Evolutionary conservation across 1,140 invertebrate species (phyloP).

Genomic region (Drosophila navojoa): DNA sequence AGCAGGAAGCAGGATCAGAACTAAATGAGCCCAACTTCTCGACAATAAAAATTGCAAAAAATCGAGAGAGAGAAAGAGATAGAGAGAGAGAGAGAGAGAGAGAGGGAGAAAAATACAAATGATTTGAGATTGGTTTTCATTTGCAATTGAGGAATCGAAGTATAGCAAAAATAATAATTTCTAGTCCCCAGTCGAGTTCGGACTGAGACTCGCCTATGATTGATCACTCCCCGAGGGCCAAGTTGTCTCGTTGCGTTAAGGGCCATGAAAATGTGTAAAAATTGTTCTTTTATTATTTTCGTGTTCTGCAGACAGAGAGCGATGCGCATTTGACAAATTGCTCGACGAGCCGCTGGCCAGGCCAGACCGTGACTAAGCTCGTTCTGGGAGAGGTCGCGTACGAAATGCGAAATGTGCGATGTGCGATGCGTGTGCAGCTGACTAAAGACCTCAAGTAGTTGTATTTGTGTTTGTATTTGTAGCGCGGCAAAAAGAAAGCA

Average conservation of each 20-base stretch:
- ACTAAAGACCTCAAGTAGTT: constrained; percentile 62
- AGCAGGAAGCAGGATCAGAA: constrained; percentile 33
- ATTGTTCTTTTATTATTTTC: constrained; percentile 44
- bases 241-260: constrained; percentile 49
- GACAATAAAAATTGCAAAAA: too few species aligned
- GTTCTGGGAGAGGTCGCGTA: constrained; percentile 40
- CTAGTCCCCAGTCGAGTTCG: background rate
- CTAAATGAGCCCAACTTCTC: background rate
- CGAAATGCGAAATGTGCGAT: constrained; percentile 24
- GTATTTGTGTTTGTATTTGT: constrained; percentile 32
- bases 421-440: constrained; percentile 65
- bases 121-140: background rate
- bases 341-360: constrained; percentile 35
- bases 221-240: constrained; percentile 77
- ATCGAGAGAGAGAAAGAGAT: too few species aligned
- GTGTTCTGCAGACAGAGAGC: constrained; percentile 34
- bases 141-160: constrained; percentile 30
- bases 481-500: constrained; percentile 63
- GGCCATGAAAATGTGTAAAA: constrained; percentile 59
- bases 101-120: background rate
- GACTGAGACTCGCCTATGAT: constrained; percentile 53
- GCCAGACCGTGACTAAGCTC: constrained; percentile 71
- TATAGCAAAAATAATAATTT: constrained; percentile 74
- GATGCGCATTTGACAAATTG: constrained; percentile 71
- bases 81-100: too few species aligned